Percentiles rank a stretch among this genome's conserved stretches.
Conservation (phyloP, 2,113 vertebrate species). For the Mesitornis unicolor region DNA sequence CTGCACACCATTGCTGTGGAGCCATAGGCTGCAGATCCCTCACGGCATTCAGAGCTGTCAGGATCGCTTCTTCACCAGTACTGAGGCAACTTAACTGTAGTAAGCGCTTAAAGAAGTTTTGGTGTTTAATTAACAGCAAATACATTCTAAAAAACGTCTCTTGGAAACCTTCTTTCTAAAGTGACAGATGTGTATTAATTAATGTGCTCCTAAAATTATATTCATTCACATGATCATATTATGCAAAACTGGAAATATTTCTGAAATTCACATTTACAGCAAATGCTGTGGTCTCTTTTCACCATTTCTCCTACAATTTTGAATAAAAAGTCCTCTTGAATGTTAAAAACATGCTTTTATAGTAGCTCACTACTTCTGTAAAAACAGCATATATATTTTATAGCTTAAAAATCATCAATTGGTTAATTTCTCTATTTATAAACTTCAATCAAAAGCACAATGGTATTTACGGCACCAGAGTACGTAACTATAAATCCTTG, state of each 20-base stretch:
- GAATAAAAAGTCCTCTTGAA: background rate
- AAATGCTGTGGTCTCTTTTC: background rate
- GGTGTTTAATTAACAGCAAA: background rate
- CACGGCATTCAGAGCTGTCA: fast-evolving
- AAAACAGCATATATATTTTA: background rate
- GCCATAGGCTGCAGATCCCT: background rate
- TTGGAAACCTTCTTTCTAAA: background rate
- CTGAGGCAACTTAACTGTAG: background rate
- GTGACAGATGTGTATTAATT: background rate
- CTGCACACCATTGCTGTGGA: background rate
- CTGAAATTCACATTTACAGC: background rate
- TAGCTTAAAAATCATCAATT: background rate
- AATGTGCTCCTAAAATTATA: background rate
- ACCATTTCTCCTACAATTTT: background rate
- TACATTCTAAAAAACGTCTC: background rate
- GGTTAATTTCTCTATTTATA: background rate
- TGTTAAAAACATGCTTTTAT: background rate
- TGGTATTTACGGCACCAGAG: background rate
- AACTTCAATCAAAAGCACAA: background rate
- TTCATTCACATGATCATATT: background rate
- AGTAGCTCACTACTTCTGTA: background rate
- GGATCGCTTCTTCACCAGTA: background rate
- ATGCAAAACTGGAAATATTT: background rate
- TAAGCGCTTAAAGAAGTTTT: background rate
- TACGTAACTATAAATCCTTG: background rate